Evolutionary conservation across 2,888 invertebrate species (phyloP).

Genomic region (Portevinia maculata): DNA sequence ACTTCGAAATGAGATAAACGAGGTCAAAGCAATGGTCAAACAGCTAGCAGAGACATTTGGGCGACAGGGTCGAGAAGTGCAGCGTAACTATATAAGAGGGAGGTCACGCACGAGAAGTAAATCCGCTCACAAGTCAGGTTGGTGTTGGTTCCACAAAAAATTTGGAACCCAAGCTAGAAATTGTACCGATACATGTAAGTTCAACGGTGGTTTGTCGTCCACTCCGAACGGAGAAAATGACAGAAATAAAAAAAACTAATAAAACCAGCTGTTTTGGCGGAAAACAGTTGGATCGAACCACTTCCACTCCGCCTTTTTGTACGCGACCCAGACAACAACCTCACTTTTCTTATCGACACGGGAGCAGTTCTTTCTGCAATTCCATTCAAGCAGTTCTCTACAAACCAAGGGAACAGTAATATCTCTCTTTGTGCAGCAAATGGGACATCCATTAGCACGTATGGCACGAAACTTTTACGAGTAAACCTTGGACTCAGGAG

Average conservation of each 20-base stretch:
- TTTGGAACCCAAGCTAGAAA: not conserved
- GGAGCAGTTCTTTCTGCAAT: conserved; percentile 5
- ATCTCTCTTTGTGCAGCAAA: conserved; percentile 6
- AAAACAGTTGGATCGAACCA: not conserved
- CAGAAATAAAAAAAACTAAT: conserved; percentile 3
- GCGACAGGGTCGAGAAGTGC: not conserved
- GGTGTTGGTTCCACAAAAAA: not conserved
- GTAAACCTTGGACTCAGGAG: conserved; percentile 21
- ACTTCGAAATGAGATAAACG: not conserved
- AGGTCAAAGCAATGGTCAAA: not conserved
- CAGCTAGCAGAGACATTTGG: not conserved
- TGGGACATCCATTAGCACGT: conserved; percentile 22
- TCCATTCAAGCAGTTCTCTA: not conserved
- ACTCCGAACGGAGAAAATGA: too few species aligned
- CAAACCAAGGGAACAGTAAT: not conserved
- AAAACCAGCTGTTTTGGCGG: not conserved
- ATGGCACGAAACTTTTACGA: conserved; percentile 20
- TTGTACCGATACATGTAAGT: not conserved
- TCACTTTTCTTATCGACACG: conserved; percentile 17
- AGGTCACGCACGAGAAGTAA: not conserved
- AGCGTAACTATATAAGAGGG: not conserved
- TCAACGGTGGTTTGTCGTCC: not conserved
- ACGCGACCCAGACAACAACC: conserved; percentile 1
- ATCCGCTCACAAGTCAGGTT: not conserved
- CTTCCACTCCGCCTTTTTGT: conserved; percentile 5